Evolutionary conservation across 2,888 invertebrate genomes (phyloP), one percentile per base, ranked within the genome.

Genomic region (Polyommatus iphigenia): DNA sequence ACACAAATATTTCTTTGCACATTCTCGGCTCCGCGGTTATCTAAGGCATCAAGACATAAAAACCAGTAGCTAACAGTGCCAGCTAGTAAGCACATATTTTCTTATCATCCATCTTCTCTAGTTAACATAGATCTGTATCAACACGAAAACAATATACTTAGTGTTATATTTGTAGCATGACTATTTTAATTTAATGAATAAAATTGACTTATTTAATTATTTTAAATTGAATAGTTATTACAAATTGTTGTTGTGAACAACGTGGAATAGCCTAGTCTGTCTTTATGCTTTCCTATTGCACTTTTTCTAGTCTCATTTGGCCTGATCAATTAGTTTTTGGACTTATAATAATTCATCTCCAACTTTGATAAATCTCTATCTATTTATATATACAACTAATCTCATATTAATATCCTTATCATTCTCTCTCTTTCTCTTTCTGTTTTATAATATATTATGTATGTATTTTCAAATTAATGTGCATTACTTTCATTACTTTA

Each of bases 1-100:
- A 67, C 29, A 67, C 67, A 67, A 67, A 67, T 67, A 67, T 67
- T 67, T 67, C 67, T 67, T 67, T 67, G 67, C 67, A 67, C 67
- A 67, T 67, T 67, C 67, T 67, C 67, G 13, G 29, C 29, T 15
- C 29, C 13, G 15, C 67, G 7, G 67, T 67, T 67, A 67, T 67
- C 67, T 67, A 24, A 67, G 67, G 67, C 67, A 67, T 62, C 67
- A 29, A 67, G 24, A 67, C 67, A 67, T 67, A 67, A 67, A 67
- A 67, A 29, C 67, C 67, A 67, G 67, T 67, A 67, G 67, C 67
- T 18, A 67, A 0, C 62, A 67, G 62, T 67, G 67, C 67, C 67
- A 32, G 67, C 67, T 18, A 67, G 67, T 67, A 67, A 67, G 67
- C 67, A 67, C 29, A 32, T n/a, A n/a, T n/a, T 67, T 67, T 32